Evolutionary conservation across 1,140 invertebrate species (phyloP).

Genomic region (Drosophila insularis): DNA sequence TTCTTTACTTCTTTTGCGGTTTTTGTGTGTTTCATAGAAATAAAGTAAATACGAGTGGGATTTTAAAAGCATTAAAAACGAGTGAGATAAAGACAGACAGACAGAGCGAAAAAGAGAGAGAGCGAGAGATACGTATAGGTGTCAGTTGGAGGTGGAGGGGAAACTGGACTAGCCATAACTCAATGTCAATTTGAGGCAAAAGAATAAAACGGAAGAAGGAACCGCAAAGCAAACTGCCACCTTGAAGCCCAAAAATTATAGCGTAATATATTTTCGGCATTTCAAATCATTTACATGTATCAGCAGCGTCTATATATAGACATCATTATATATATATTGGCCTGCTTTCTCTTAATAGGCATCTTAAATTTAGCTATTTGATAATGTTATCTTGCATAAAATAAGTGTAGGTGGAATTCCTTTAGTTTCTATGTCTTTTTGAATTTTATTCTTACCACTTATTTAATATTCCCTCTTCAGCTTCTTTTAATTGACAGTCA

Average conservation of each 20-base stretch:
- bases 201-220: slow-evolving; percentile 19
- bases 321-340: neutral
- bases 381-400: neutral
- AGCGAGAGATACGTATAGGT: no score
- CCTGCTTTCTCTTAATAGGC: neutral
- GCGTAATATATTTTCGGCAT: slow-evolving; percentile 53
- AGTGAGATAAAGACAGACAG: neutral
- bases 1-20: neutral
- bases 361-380: neutral
- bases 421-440: no score
- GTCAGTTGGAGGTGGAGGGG: neutral
- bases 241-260: slow-evolving; percentile 48
- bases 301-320: slow-evolving; percentile 14
- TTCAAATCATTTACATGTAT: slow-evolving; percentile 56
- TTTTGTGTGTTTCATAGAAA: neutral
- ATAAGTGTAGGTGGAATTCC: no score
- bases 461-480: no score
- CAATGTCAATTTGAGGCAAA: slow-evolving; percentile 65
- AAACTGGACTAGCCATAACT: slow-evolving; percentile 64
- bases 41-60: slow-evolving; percentile 10
- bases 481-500: no score
- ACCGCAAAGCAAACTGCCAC: slow-evolving; percentile 41
- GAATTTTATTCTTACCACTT: no score
- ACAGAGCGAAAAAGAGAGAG: neutral
- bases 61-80: slow-evolving; percentile 34